Conservation (phyloP, 2,888 invertebrate species). For the Nemapogon koenigi region DNA sequence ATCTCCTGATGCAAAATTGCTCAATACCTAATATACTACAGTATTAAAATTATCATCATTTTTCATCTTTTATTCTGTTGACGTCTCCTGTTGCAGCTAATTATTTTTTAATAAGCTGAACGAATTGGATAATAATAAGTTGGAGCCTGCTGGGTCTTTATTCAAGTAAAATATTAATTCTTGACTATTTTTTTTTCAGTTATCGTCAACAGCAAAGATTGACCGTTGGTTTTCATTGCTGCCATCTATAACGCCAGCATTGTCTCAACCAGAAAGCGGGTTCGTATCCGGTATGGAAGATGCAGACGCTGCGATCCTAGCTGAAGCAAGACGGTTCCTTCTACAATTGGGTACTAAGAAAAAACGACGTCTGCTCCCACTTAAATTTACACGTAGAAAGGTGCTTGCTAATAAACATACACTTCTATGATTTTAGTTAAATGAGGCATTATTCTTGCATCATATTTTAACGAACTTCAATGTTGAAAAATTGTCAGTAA, state of each 20-base stretch:
- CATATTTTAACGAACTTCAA: constrained; percentile 13
- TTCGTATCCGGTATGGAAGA: constrained; percentile 73
- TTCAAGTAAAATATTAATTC: too few species aligned
- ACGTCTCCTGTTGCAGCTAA: too few species aligned
- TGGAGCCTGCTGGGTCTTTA: too few species aligned
- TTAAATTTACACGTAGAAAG: constrained; percentile 75
- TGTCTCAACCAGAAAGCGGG: constrained; percentile 79
- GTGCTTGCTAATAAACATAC: constrained; percentile 65
- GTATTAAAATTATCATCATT: too few species aligned
- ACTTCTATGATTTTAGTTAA: constrained; percentile 36
- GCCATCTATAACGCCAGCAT: constrained; percentile 56
- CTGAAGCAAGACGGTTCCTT: constrained; percentile 72
- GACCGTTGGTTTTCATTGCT: constrained; percentile 82
- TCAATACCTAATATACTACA: too few species aligned
- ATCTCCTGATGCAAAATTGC: too few species aligned
- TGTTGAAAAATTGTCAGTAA: too few species aligned
- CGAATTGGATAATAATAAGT: too few species aligned
- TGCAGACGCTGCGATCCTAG: constrained; percentile 65
- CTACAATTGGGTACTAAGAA: constrained; percentile 74
- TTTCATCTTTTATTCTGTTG: too few species aligned
- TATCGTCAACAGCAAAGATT: constrained; percentile 79
- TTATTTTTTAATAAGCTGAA: too few species aligned
- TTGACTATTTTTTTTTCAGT: constrained; percentile 43
- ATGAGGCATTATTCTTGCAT: too few species aligned
- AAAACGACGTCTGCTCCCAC: constrained; percentile 70